Percentiles rank a stretch among this genome's conserved stretches.
Conservation (phyloP, 35 echinoderm and acorn worm genomes). For the Heliocidaris tuberculata region DNA sequence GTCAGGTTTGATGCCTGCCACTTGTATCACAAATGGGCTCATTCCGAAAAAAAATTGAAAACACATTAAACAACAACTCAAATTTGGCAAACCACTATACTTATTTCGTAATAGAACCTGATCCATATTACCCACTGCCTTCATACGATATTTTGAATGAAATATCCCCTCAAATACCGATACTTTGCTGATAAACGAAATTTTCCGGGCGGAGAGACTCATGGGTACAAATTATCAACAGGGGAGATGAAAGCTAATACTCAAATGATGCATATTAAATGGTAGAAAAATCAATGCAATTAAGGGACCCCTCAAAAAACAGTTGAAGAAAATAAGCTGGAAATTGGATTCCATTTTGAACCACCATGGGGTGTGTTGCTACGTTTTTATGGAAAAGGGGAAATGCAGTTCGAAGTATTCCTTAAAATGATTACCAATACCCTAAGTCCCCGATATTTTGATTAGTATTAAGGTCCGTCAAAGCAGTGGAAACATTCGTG, state of each 20-base stretch:
- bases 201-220: background rate
- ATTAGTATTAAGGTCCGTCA: background rate
- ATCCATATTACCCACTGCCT: background rate
- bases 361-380: background rate
- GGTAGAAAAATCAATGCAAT: background rate
- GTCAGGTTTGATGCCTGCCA: background rate
- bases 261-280: background rate
- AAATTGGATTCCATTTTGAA: background rate
- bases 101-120: background rate
- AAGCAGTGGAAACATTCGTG: background rate
- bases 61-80: background rate
- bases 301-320: background rate
- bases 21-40: background rate
- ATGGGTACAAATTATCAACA: background rate
- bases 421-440: background rate
- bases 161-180: background rate
- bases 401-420: background rate
- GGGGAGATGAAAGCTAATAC: background rate
- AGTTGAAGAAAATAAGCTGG: background rate
- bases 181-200: background rate
- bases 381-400: background rate
- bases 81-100: background rate
- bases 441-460: background rate
- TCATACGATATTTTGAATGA: conserved; percentile 4
- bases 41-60: background rate